phyloP scores from a whole-genome alignment of 2,888 invertebrate genomes.

The Apamea monoglypha region DNA sequence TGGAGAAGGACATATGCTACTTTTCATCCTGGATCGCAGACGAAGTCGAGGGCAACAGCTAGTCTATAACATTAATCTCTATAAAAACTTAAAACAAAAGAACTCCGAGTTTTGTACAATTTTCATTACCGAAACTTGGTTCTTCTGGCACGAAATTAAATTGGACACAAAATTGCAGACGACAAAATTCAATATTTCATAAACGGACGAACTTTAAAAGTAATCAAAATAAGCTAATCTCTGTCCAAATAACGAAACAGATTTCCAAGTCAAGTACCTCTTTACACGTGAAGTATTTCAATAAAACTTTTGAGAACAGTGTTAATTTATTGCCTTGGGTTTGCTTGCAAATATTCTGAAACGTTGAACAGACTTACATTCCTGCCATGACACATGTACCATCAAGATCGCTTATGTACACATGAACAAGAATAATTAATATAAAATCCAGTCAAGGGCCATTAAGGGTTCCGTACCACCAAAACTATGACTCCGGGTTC shows the following conservation, averaged over 20 bases:
- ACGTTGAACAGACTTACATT: constrained; percentile 14
- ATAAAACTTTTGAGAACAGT: constrained; percentile 32
- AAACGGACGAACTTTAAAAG: background rate
- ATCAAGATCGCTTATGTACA: background rate
- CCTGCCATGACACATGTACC: constrained; percentile 9
- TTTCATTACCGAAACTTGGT: background rate
- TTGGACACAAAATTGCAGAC: background rate
- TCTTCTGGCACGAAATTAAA: background rate
- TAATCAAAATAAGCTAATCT: constrained; percentile 13
- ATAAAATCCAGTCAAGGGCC: background rate
- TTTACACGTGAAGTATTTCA: constrained; percentile 24
- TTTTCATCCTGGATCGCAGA: too few relatives aligned
- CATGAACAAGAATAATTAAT: background rate
- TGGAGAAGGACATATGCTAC: too few relatives aligned
- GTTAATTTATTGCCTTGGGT: background rate
- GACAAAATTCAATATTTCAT: background rate
- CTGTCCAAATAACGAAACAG: constrained; percentile 20
- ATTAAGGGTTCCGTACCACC: background rate
- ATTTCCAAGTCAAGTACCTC: constrained; percentile 1
- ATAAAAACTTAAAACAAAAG: background rate
- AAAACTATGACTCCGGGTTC: background rate
- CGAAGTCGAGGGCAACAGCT: too few relatives aligned
- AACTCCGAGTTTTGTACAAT: background rate
- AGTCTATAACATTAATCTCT: background rate
- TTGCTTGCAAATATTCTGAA: background rate